Evolutionary conservation across 2,113 vertebrate species (phyloP).

Genomic region (Sminthopsis crassicaudata): DNA sequence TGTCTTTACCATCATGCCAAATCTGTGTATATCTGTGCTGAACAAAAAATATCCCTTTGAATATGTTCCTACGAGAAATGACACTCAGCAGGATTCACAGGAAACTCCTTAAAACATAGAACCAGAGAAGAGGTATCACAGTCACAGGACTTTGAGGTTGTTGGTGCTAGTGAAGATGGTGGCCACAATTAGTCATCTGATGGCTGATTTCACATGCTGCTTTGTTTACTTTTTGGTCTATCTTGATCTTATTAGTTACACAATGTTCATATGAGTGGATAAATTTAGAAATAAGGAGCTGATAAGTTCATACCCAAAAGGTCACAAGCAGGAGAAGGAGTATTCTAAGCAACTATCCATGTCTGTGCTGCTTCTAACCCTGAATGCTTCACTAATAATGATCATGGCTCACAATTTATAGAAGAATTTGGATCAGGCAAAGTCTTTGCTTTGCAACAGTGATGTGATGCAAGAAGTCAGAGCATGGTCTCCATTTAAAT

Average conservation of each 20-base stretch:
- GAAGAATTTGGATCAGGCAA: not conserved
- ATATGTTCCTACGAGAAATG: not conserved
- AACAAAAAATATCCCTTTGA: not conserved
- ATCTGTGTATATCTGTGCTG: not conserved
- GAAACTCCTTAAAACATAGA: not conserved
- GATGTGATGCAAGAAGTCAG: not conserved
- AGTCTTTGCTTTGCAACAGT: not conserved
- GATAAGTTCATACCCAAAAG: not conserved
- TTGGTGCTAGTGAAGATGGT: not conserved
- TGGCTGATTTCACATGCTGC: not conserved
- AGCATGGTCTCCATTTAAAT: not conserved
- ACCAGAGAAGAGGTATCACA: not conserved
- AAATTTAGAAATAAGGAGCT: not conserved
- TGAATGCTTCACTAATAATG: not conserved
- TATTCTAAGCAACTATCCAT: not conserved
- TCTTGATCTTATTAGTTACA: not conserved
- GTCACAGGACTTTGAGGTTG: not conserved
- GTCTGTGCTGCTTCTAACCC: not conserved
- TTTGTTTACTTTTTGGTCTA: not conserved
- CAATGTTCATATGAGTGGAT: not conserved
- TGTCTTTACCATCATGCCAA: not conserved
- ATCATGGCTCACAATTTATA: not conserved
- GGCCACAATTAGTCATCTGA: not conserved
- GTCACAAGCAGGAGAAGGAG: not conserved
- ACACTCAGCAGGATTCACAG: not conserved